Conservation (phyloP, 2,888 invertebrate species). For the Silvanus unidentatus region DNA sequence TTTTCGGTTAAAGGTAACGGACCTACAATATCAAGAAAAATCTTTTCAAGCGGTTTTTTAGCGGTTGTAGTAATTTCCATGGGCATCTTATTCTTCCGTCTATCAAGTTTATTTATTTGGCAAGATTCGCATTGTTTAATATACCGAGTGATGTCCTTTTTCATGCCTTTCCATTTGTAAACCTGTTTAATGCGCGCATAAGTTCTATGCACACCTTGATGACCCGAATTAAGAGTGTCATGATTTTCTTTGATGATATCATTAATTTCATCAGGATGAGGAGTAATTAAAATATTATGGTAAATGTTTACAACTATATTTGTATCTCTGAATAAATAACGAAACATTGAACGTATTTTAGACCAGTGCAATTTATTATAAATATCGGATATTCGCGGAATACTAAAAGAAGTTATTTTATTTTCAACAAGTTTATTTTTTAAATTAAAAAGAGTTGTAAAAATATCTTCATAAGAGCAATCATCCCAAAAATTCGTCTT, state of each 20-base stretch:
- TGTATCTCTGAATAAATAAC: too few relatives aligned
- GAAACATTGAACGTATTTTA: neutral
- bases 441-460: neutral
- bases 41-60: constrained; percentile 22
- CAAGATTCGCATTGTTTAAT: neutral
- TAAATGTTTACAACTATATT: too few relatives aligned
- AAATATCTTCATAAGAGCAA: neutral
- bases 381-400: neutral
- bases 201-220: neutral
- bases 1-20: constrained; percentile 21
- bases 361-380: neutral
- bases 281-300: too few relatives aligned
- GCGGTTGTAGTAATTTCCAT: constrained; percentile 4
- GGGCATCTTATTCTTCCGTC: neutral
- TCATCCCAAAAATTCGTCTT: neutral
- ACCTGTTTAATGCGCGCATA: neutral
- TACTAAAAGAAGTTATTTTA: neutral
- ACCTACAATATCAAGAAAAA: constrained; percentile 26
- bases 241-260: neutral
- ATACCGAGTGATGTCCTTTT: neutral
- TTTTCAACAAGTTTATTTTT: neutral
- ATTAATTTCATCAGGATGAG: too few relatives aligned
- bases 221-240: neutral
- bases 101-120: neutral
- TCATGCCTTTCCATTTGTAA: neutral